phyloP scores from a whole-genome alignment of 2,888 invertebrate genomes.

The Apamea sordens region DNA sequence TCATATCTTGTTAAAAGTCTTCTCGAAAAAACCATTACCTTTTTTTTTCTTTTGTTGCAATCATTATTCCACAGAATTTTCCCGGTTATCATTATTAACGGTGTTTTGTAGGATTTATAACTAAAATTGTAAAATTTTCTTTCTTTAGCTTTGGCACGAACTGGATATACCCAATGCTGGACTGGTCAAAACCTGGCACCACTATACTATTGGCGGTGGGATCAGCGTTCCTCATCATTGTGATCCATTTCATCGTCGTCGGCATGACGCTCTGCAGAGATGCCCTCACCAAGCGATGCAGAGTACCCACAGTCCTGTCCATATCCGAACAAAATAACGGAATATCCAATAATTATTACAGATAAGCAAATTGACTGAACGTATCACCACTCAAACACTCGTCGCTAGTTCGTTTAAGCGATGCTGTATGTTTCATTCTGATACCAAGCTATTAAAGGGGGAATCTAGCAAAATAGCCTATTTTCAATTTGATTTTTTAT shows the following conservation, averaged over 20 bases:
- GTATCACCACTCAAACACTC: conserved; percentile 29
- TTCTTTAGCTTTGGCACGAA: conserved; percentile 90
- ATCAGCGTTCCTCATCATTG: conserved; percentile 90
- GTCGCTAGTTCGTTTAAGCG: conserved; percentile 43
- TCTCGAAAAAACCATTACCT: background rate
- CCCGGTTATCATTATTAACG: background rate
- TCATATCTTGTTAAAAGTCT: background rate
- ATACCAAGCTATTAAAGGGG: conserved; percentile 7
- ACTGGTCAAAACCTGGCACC: conserved; percentile 93
- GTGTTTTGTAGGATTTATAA: background rate
- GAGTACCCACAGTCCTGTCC: conserved; percentile 68
- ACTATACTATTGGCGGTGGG: conserved; percentile 90
- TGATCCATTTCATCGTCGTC: conserved; percentile 91
- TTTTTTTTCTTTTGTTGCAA: background rate
- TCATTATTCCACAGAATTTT: background rate
- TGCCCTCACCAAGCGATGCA: conserved; percentile 71
- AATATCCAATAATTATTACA: conserved; percentile 28
- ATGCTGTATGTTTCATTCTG: conserved; percentile 33
- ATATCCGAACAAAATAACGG: conserved; percentile 68
- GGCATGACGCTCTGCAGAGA: conserved; percentile 88
- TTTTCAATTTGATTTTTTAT: background rate
- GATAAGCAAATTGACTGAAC: conserved; percentile 30
- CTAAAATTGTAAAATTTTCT: conserved; percentile 7
- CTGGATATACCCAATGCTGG: conserved; percentile 94
- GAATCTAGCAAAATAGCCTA: background rate